Evolutionary conservation across 2,888 invertebrate genomes (phyloP), one percentile per base, ranked within the genome.

Genomic region (Eilema sororculum): DNA sequence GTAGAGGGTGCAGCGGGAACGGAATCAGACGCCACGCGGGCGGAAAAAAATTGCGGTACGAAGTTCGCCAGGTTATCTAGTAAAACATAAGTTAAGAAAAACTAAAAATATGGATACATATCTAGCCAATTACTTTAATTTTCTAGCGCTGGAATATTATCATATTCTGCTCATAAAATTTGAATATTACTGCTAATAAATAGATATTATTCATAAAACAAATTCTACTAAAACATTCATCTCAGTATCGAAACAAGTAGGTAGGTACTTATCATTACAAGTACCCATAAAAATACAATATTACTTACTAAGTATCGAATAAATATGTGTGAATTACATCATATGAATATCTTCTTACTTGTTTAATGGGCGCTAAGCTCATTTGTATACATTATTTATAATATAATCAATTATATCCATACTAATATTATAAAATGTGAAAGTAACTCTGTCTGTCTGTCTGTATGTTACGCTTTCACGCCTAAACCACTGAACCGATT

Each of bases 271-370:
- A n/a, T 20, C 9, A 52, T 52, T n/a, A 52, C 8, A n/a, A 52
- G 52, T 52, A 52, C n/a, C 52, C n/a, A 52, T 52, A n/a, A n/a
- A n/a, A 52, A 52, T 8, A 52, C 52, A 52, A 37, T 52, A 46
- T 6, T 52, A 52, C 52, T 52, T n/a, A 20, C 20, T 52, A 52
- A 46, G 5, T 46, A 20, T 9, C 52, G n/a, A n/a, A 52, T n/a
- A 52, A 52, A 52, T n/a, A 52, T 52, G 52, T 52, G 46, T 46
- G 20, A 52, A 52, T 52, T 52, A 52, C 52, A 52, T 52, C n/a
- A n/a, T 20, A 52, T n/a, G 8, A n/a, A 9, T 9, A 52, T 52
- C n/a, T n/a, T 52, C 5, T n/a, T 2, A 52, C 8, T 52, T 52
- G 52, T 52, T 52, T 52, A 52, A n/a, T 52, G 52, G n/a, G n/a